Percentiles rank a stretch among this genome's conserved stretches.
Evolutionary conservation across 2,888 invertebrate genomes (phyloP).

Genomic region (Eutolmus rufibarbis): DNA sequence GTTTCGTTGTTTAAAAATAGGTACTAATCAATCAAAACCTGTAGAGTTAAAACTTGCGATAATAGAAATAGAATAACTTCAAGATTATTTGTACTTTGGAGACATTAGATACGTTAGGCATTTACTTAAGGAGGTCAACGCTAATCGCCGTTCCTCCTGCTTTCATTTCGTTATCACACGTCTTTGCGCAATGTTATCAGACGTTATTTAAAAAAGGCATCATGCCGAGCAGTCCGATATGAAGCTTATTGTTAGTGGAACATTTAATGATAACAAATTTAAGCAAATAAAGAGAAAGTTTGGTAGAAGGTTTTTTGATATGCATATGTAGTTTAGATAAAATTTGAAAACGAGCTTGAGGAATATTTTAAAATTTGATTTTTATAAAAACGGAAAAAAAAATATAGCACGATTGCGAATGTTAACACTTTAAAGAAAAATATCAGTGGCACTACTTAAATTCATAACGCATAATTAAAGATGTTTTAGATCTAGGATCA

Average conservation of each 20-base stretch:
- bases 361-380: no score
- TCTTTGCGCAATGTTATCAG: not conserved
- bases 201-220: not conserved
- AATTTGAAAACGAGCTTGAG: not conserved
- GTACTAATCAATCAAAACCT: not conserved
- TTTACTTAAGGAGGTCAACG: not conserved
- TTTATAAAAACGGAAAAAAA: no score
- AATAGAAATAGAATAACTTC: not conserved
- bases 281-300: not conserved
- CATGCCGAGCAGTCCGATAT: not conserved
- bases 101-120: not conserved
- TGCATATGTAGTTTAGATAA: not conserved
- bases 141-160: not conserved
- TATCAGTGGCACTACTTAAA: no score
- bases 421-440: no score
- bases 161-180: not conserved
- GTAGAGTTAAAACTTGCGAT: not conserved
- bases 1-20: not conserved
- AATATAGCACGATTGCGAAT: no score
- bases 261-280: not conserved
- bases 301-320: not conserved
- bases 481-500: no score
- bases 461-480: no score
- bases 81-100: not conserved
- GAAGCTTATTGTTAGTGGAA: not conserved